A percentile compares a stretch with the other conserved stretches of the same genome.
Evolutionary conservation across 2,797 vertebrate genomes (phyloP).

Genomic region (Atherinosoma microstoma): DNA sequence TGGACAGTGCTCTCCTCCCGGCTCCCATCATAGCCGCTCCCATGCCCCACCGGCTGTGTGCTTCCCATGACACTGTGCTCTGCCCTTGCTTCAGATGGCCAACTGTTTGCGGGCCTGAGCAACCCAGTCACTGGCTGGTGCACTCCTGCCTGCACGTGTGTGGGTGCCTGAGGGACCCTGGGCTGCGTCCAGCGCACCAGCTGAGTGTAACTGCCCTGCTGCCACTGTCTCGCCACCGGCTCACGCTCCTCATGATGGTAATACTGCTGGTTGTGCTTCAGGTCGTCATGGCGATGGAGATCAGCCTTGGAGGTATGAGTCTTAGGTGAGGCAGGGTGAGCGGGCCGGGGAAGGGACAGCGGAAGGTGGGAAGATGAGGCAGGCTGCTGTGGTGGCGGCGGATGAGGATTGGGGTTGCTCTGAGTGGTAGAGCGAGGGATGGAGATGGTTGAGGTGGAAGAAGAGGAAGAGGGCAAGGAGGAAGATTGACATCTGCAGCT

Average conservation of each 20-base stretch:
- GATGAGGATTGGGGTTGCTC: conserved; percentile 52
- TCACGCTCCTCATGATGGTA: conserved; percentile 65
- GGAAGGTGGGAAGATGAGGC: conserved; percentile 40
- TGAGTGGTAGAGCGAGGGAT: conserved; percentile 43
- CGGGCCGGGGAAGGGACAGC: conserved; percentile 16
- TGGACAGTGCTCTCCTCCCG: conserved; percentile 50
- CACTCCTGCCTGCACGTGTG: conserved; percentile 40
- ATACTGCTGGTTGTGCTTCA: conserved; percentile 81
- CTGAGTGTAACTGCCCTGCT: conserved; percentile 74
- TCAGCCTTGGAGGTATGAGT: conserved; percentile 77
- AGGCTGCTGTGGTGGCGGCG: conserved; percentile 43
- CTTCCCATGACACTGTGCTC: conserved; percentile 53
- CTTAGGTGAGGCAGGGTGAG: conserved; percentile 61
- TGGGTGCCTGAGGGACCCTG: conserved; percentile 46
- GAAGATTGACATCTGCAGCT: conserved; percentile 88
- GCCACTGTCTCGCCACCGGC: conserved; percentile 68
- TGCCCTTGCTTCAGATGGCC: conserved; percentile 57
- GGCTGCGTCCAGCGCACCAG: conserved; percentile 69
- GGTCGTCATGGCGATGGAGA: conserved; percentile 80
- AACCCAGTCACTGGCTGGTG: conserved; percentile 20
- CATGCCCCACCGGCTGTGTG: conserved; percentile 42
- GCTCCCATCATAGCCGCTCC: conserved; percentile 65
- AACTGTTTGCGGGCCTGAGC: conserved; percentile 15
- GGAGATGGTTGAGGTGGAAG: conserved; percentile 53
- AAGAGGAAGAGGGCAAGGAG: conserved; percentile 6